These are phyloP conservation scores for Papilio aristodemus DNA, from an alignment of 1,140 invertebrate genomes.

Conservation along the genomic window DNA sequence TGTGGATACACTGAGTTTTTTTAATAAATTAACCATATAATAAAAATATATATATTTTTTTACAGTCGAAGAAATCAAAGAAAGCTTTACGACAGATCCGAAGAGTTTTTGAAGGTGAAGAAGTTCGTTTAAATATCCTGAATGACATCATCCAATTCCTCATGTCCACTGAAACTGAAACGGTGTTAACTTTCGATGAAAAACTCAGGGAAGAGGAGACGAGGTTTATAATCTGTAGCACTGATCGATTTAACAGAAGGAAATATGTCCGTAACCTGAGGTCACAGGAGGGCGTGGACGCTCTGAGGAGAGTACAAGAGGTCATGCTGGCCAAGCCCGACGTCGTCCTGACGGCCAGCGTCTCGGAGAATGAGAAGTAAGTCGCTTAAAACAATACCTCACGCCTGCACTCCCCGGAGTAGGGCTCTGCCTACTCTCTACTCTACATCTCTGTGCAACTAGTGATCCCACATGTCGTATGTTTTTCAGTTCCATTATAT, in stretches of 20 bases:
- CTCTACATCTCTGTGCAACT: neutral
- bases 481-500: no score
- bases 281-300: neutral
- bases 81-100: neutral
- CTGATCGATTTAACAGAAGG: slow-evolving; percentile 4
- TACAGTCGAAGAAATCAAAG: neutral
- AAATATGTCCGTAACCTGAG: neutral
- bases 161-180: neutral
- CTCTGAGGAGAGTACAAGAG: neutral
- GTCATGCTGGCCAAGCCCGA: neutral
- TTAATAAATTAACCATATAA: neutral
- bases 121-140: neutral
- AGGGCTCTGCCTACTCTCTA: neutral
- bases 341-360: neutral
- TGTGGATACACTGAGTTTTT: neutral
- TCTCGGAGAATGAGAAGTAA: slow-evolving; percentile 1
- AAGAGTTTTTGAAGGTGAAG: neutral
- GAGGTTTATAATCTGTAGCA: neutral
- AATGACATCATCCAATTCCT: neutral
- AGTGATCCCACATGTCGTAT: no score
- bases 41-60: neutral
- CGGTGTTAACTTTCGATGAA: neutral
- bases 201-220: neutral
- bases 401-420: no score
- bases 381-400: neutral